Base-by-base conservation (phyloP, 1,140 invertebrate genomes). In the Aphis craccivora region DNA sequence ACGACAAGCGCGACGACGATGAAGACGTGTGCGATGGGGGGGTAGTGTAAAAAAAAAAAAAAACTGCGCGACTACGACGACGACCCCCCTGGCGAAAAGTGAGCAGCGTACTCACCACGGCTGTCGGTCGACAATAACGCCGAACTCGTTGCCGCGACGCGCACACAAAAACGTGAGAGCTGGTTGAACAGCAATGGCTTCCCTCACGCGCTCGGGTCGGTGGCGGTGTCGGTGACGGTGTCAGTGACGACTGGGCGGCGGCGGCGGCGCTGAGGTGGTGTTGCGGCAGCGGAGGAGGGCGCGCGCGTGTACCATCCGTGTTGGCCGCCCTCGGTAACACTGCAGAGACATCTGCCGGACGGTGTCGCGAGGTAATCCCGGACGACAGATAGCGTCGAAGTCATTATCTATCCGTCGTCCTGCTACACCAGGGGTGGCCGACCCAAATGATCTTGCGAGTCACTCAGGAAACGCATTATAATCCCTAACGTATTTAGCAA, bases 141-240 rank as follows among this genome's bases (percentile, higher is more conserved):
- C 55, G 35, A 90, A 81, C 43, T 90, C 88, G 88, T 91, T 9
- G 45, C 60, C 40, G 90, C 90, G 60, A 45, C 90, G 43, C 88
- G 14, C 51, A 25, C 37, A 90, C 53, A 20, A 90, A 84, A 84
- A 92, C 91, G 91, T 92, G 91, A 92, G 67, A 92, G 76, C 45
- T 22, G 22, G 91, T 83, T n/a, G 76, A 84, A 92, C 91, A 51
- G 91, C 91, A 92, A 92, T 92, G 91, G 91, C 91, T 84, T 84
- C 76, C 81, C 76, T 45, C 40, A 11, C 45, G 76, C 7, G 45
- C 14, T 20, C 81, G 45, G 43, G 87, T 51, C 53, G 88, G 35
- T n/a, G 88, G n/a, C 22, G 87, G 51, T 88, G 37, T 43, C 84
- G 87, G n/a, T 51, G n/a, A 23, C 20, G 87, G 51, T 88, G 37